Evolutionary conservation across 1,140 invertebrate species (phyloP).

Genomic region (Zaprionus camerounensis): DNA sequence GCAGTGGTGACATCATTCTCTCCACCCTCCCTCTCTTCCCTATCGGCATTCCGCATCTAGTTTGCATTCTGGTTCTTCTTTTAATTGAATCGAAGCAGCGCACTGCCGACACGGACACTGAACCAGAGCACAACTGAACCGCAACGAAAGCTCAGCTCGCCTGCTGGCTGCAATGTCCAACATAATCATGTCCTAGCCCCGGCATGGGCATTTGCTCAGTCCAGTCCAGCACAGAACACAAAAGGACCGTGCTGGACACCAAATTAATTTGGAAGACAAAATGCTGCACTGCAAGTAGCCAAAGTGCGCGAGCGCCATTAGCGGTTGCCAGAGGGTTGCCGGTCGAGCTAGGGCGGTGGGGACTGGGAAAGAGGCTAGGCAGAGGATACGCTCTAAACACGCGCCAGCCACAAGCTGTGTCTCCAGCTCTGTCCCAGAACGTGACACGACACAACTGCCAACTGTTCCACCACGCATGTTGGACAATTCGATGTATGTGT

Average conservation of each 20-base stretch:
- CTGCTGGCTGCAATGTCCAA: slow-evolving; percentile 65
- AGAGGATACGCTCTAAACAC: slow-evolving; percentile 42
- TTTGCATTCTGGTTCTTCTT: slow-evolving; percentile 51
- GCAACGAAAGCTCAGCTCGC: slow-evolving; percentile 6
- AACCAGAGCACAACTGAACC: slow-evolving; percentile 19
- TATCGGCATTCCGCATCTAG: slow-evolving; percentile 47
- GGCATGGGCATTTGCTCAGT: slow-evolving; percentile 16
- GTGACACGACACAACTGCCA: slow-evolving; percentile 39
- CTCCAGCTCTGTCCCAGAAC: slow-evolving; percentile 32
- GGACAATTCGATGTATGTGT: slow-evolving; percentile 13
- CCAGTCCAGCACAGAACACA: slow-evolving; percentile 1
- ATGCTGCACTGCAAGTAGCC: slow-evolving; percentile 68
- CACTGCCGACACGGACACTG: slow-evolving; percentile 20
- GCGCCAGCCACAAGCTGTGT: slow-evolving; percentile 50
- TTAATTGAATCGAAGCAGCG: slow-evolving; percentile 73
- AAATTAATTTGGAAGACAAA: slow-evolving; percentile 80
- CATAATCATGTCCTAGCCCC: slow-evolving; percentile 69
- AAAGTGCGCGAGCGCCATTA: slow-evolving; percentile 68
- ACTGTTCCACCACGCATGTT: slow-evolving; percentile 17
- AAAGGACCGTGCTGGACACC: slow-evolving; percentile 56
- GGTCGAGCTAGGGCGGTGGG: too few species aligned
- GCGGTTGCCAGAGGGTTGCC: slow-evolving; percentile 32
- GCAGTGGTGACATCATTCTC: slow-evolving; percentile 54
- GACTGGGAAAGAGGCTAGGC: not conserved
- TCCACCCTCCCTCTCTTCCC: not conserved